A percentile compares a stretch with the other conserved stretches of the same genome.
phyloP scores from a whole-genome alignment of 2,888 invertebrate genomes.

The Stramonita haemastoma region DNA sequence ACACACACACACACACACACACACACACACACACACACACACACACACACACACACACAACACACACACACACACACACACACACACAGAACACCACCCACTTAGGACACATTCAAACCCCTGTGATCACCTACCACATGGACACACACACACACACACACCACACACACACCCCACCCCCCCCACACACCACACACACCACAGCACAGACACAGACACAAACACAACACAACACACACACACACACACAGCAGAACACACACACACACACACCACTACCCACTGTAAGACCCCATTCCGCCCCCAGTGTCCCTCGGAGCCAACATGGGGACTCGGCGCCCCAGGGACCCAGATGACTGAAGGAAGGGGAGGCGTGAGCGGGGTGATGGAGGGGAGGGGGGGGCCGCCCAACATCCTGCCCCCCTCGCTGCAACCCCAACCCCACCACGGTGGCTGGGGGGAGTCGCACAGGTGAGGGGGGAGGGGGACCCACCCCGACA shows the following conservation, averaged over 20 bases:
- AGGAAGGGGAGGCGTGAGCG: constrained; percentile 40
- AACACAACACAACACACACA: neutral
- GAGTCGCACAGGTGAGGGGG: neutral
- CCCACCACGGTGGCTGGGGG: constrained; percentile 32
- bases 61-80: neutral
- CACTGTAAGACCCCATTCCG: constrained; percentile 38
- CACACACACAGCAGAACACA: neutral
- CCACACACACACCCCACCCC: neutral
- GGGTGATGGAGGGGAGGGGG: constrained; percentile 21
- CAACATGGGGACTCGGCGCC: neutral
- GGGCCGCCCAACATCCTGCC: neutral
- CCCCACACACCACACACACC: no score
- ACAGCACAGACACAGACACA: neutral
- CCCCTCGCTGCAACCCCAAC: neutral
- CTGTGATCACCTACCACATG: neutral
- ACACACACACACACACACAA: constrained; percentile 3
- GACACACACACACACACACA: neutral
- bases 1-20: neutral
- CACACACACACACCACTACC: constrained; percentile 24
- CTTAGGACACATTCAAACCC: no score
- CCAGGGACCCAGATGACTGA: constrained; percentile 26
- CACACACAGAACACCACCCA: neutral
- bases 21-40: neutral
- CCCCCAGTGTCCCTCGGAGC: neutral
- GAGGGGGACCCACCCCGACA: neutral